These are phyloP conservation scores for Oncorhynchus keta DNA, from an alignment of 2,113 vertebrate genomes.

Conservation along the genomic window DNA sequence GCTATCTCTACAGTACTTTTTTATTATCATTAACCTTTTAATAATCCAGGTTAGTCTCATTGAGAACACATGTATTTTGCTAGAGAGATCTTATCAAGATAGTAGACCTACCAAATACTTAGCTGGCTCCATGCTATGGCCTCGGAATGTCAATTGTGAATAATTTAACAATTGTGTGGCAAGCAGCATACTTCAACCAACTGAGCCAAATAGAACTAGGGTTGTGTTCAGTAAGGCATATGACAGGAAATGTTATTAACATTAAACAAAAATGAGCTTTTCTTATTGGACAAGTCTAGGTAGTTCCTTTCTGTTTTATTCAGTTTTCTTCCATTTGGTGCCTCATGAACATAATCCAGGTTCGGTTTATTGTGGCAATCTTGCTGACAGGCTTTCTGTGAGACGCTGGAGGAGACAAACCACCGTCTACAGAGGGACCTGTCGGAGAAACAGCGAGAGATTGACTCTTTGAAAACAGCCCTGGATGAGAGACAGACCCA, in stretches of 20 bases:
- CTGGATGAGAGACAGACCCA: conserved; percentile 80
- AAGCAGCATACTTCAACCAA: no score
- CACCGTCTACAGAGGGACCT: conserved; percentile 96
- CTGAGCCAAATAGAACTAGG: no score
- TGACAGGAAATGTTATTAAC: no score
- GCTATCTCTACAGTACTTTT: conserved; percentile 30
- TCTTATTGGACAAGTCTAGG: no score
- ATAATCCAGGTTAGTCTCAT: conserved; percentile 51
- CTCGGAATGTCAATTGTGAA: no score
- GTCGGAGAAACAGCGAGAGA: conserved; percentile 91
- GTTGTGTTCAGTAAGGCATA: no score
- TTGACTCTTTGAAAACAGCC: conserved; percentile 80
- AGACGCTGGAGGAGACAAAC: conserved; percentile 97
- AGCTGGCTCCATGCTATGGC: no score
- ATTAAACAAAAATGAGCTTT: no score
- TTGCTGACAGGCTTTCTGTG: conserved; percentile 89
- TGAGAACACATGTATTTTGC: conserved; percentile 36
- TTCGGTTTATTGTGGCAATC: background rate
- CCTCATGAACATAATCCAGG: conserved; percentile 14
- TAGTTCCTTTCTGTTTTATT: no score
- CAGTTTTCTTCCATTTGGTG: no score
- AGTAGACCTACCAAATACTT: conserved; percentile 74
- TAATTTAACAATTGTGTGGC: no score
- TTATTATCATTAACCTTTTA: no score
- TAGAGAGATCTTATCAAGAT: conserved; percentile 47